Evolutionary conservation across 2,113 vertebrate species (phyloP), one percentile per base, ranked within the genome.

Genomic region (Psephotus haematonotus): DNA sequence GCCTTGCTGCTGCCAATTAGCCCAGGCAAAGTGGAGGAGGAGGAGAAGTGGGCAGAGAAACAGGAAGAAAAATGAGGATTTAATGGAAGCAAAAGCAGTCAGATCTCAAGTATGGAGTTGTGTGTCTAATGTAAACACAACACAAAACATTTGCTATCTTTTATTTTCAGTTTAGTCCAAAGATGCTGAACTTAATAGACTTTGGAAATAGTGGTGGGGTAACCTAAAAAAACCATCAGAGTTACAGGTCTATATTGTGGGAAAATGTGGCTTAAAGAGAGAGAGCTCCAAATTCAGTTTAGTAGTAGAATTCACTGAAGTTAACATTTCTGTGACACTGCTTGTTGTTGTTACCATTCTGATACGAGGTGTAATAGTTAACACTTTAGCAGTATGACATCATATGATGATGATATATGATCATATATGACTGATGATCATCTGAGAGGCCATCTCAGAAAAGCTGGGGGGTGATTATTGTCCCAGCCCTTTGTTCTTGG

Each of bases 1-100:
- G 86, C n/a, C 10, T 79, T 71, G 37, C 77, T 87, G 70, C 83
- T 92, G 62, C 74, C 41, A 75, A 49, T 94, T 96, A 96, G 24
- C 47, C 41, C 17, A 53, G 44, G 35, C 62, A 91, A 85, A 57
- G 13, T 37, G 70, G 74, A 88, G 72, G 53, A 80, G 46, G 60
- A 53, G 85, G 46, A 88, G 43, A 80, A 93, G 33, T 57, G 22
- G 37, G 10, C 44, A 84, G 52, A 65, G 57, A 86, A 78, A 33
- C 6, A 69, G 44, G 49, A 78, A 86, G 24, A 20, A 76, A 82
- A 84, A 88, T 33, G 9, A 28, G 57, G 16, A 6, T 15, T 75
- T 64, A 71, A 57, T 43, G 46, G 47, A 64, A 49, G 8, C 19
- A 88, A 75, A 92, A 81, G 31, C 46, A 47, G 10, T 59, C 49